Conservation (phyloP, 2,113 vertebrate species). For the Mormyrus lacerda region DNA sequence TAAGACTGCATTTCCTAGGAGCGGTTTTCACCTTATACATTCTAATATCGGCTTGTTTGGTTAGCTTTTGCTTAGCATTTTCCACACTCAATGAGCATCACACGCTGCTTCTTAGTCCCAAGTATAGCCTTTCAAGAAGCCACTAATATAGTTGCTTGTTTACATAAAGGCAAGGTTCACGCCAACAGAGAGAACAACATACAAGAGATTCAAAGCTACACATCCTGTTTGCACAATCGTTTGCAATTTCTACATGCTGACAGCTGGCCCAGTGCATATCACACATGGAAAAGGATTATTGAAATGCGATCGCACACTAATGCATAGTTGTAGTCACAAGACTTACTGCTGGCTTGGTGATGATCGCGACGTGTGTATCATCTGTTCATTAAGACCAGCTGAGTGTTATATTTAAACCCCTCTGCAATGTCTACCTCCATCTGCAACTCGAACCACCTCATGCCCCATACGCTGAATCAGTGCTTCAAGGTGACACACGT, state of each 20-base stretch:
- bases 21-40: not conserved
- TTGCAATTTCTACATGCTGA: not conserved
- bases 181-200: not conserved
- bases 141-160: not conserved
- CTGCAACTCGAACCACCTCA: not conserved
- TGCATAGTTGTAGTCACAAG: slow-evolving; percentile 3
- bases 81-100: not conserved
- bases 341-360: not conserved
- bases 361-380: not conserved
- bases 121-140: not conserved
- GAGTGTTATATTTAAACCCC: not conserved
- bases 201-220: not conserved
- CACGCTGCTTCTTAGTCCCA: not conserved
- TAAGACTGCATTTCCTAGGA: not conserved
- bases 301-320: not conserved
- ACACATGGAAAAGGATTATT: not conserved
- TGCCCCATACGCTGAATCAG: not conserved
- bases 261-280: not conserved
- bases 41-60: not conserved
- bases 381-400: slow-evolving; percentile 6
- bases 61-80: not conserved
- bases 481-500: not conserved
- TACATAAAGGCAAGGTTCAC: not conserved
- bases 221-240: not conserved
- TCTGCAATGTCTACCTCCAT: not conserved